Conservation (phyloP, 2,888 invertebrate genomes). For the Spialia ferax region DNA sequence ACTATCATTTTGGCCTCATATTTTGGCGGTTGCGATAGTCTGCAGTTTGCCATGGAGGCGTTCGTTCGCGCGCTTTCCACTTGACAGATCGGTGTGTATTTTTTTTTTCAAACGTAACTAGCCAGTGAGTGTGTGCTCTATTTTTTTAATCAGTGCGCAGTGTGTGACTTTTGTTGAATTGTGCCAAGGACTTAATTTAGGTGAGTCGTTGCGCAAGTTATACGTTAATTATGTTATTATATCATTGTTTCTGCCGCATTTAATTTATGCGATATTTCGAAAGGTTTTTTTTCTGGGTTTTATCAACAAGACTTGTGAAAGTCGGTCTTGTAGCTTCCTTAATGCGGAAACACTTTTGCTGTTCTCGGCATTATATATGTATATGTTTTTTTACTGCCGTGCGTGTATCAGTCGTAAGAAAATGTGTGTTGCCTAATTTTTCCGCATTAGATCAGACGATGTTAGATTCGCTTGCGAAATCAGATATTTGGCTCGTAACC, state of each 20-base stretch:
- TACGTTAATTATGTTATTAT: constrained; percentile 51
- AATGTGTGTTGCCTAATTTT: constrained; percentile 47
- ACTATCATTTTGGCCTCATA: constrained; percentile 78
- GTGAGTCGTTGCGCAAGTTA: constrained; percentile 51
- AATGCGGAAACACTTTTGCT: constrained; percentile 44
- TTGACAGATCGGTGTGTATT: constrained; percentile 55
- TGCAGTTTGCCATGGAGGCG: constrained; percentile 65
- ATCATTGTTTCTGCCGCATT: constrained; percentile 33
- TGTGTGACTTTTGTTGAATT: constrained; percentile 41
- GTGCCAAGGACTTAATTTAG: constrained; percentile 47
- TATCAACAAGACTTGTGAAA: constrained; percentile 58
- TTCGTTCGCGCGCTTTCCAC: constrained; percentile 66
- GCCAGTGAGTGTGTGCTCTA: constrained; percentile 57
- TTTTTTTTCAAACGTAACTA: constrained; percentile 43
- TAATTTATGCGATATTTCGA: constrained; percentile 58
- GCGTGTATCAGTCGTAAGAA: constrained; percentile 40
- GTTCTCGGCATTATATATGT: constrained; percentile 18
- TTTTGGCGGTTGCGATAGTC: constrained; percentile 77
- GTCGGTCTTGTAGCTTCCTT: constrained; percentile 47
- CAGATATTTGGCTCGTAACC: constrained; percentile 49
- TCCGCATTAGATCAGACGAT: constrained; percentile 48
- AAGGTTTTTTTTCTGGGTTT: constrained; percentile 55
- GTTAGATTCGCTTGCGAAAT: constrained; percentile 48
- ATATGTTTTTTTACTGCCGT: constrained; percentile 32
- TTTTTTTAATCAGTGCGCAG: constrained; percentile 49